Evolutionary conservation across 2,797 vertebrate species (phyloP).

Genomic region (Ptychobarbus kaznakovi): DNA sequence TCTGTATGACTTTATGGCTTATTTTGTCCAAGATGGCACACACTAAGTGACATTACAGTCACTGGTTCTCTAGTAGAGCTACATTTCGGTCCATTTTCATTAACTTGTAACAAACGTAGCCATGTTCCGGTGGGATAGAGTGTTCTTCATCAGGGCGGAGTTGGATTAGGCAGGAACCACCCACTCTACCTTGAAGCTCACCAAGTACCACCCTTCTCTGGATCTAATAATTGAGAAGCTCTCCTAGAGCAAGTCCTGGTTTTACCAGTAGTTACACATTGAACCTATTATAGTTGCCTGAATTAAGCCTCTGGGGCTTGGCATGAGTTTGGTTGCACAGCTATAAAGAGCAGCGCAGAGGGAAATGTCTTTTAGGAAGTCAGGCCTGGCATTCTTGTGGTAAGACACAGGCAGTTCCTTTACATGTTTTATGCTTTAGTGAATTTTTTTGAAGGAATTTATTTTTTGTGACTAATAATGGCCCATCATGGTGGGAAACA

Average conservation of each 20-base stretch:
- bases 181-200: conserved; percentile 38
- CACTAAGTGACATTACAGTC: conserved; percentile 22
- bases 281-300: conserved; percentile 78
- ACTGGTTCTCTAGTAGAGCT: conserved; percentile 18
- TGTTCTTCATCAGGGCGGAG: neutral
- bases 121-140: neutral
- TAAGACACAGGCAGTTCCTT: conserved; percentile 77
- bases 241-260: conserved; percentile 66
- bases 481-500: conserved; percentile 68
- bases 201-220: conserved; percentile 50
- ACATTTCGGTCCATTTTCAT: neutral
- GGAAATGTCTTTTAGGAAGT: conserved; percentile 75
- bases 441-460: conserved; percentile 77
- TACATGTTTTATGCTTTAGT: conserved; percentile 77
- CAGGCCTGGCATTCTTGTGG: conserved; percentile 77
- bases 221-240: conserved; percentile 61
- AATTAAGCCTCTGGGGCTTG: conserved; percentile 78
- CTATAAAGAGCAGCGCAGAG: conserved; percentile 69
- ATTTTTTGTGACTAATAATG: conserved; percentile 74
- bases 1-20: neutral
- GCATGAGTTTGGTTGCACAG: conserved; percentile 68
- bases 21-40: conserved; percentile 30
- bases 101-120: neutral
- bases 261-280: conserved; percentile 81
- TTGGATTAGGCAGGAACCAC: conserved; percentile 56